phyloP scores from a whole-genome alignment of 2,113 vertebrate genomes.

The Rhodinocichla rosea region DNA sequence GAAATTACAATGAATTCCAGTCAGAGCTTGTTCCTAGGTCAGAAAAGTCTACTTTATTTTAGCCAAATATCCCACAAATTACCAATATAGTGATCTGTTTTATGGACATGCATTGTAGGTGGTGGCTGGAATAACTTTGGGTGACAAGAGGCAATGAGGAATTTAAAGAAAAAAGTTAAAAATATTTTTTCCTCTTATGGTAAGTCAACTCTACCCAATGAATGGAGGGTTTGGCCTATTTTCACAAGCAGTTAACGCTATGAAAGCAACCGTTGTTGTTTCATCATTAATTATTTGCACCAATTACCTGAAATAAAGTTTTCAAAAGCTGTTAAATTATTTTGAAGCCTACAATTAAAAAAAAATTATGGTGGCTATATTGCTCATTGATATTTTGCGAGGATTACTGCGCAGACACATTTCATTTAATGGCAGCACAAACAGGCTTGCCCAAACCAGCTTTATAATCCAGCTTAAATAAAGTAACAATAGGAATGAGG shows the following conservation, averaged over 20 bases:
- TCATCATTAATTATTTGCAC: conserved; percentile 18
- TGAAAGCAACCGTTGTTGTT: conserved; percentile 67
- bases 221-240: not conserved
- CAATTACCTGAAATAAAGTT: conserved; percentile 42
- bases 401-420: conserved; percentile 1
- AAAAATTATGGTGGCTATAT: not conserved
- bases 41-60: not conserved
- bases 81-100: not conserved
- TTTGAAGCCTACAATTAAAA: not conserved
- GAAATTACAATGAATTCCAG: not conserved
- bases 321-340: conserved; percentile 6
- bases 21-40: not conserved
- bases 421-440: conserved; percentile 21
- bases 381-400: conserved; percentile 11
- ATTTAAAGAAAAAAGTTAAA: not conserved
- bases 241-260: not conserved
- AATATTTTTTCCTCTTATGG: not conserved
- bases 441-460: conserved; percentile 32
- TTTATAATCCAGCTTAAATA: conserved; percentile 43
- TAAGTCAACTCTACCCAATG: not conserved
- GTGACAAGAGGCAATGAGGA: not conserved
- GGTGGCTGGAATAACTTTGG: not conserved
- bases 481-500: conserved; percentile 38
- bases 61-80: not conserved
- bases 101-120: not conserved